These are phyloP conservation scores for Callospermophilus lateralis DNA, from an alignment of 2,113 vertebrate genomes.

Conservation along the genomic window DNA sequence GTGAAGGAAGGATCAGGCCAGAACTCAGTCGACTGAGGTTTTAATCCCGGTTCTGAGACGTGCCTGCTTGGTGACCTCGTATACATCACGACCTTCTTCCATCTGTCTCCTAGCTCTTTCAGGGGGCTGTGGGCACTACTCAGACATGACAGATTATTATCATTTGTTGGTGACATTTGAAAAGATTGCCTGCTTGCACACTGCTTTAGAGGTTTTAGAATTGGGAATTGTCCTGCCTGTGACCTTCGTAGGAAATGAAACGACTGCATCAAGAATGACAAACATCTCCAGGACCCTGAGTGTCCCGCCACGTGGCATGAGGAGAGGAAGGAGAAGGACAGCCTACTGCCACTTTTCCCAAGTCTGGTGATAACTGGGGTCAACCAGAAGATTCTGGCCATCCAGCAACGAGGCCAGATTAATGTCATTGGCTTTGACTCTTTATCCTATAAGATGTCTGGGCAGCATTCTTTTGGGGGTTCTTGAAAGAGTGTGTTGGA, in stretches of 20 bases:
- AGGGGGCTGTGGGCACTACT: not conserved
- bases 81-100: not conserved
- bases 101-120: accelerated
- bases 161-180: not conserved
- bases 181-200: not conserved
- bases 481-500: not conserved
- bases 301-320: accelerated
- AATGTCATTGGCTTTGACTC: not conserved
- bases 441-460: not conserved
- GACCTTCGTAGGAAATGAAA: not conserved
- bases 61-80: not conserved
- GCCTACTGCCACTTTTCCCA: not conserved
- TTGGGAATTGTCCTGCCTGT: not conserved
- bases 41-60: not conserved
- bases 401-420: not conserved
- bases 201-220: not conserved
- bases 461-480: not conserved
- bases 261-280: not conserved
- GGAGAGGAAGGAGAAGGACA: not conserved
- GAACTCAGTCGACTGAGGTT: accelerated
- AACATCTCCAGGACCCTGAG: not conserved
- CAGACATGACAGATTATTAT: not conserved
- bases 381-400: not conserved
- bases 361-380: not conserved
- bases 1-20: too few species aligned